A percentile compares a stretch with the other conserved stretches of the same genome.
These are phyloP conservation scores for Melanotus villosus DNA, from an alignment of 2,888 invertebrate species.

Conservation along the genomic window DNA sequence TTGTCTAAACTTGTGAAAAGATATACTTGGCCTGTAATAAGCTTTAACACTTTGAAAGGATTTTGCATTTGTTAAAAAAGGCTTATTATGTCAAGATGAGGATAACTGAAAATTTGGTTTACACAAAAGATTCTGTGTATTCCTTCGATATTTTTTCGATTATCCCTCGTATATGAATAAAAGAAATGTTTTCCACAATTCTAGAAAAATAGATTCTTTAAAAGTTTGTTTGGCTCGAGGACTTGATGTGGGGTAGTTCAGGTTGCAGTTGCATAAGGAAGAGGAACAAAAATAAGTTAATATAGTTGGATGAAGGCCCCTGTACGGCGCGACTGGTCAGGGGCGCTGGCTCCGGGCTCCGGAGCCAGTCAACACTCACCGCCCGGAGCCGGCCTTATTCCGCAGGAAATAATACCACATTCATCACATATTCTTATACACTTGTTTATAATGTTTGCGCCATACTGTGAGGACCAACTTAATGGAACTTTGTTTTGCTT, in stretches of 20 bases:
- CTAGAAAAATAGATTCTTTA: neutral
- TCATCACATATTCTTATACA: conserved; percentile 53
- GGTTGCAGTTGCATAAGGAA: conserved; percentile 38
- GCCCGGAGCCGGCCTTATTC: conserved; percentile 54
- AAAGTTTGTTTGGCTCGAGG: neutral
- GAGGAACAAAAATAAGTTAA: conserved; percentile 43
- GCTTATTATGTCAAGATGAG: too few species aligned
- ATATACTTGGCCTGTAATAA: too few species aligned
- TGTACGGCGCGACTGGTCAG: conserved; percentile 46
- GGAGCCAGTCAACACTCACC: conserved; percentile 52
- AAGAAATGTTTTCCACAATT: neutral
- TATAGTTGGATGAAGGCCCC: conserved; percentile 42
- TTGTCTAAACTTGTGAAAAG: too few species aligned
- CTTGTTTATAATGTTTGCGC: conserved; percentile 49
- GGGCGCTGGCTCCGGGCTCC: conserved; percentile 50
- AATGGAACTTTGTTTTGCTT: conserved; percentile 48
- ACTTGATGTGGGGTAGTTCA: conserved; percentile 6
- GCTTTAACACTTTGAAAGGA: too few species aligned
- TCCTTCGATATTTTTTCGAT: too few species aligned
- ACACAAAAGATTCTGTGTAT: too few species aligned
- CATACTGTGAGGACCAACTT: conserved; percentile 42
- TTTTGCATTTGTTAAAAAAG: too few species aligned
- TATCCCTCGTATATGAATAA: neutral
- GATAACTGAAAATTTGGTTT: too few species aligned
- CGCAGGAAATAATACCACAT: conserved; percentile 56